Evolutionary conservation across 2,888 invertebrate species (phyloP).

Genomic region (Heliconius aoede): DNA sequence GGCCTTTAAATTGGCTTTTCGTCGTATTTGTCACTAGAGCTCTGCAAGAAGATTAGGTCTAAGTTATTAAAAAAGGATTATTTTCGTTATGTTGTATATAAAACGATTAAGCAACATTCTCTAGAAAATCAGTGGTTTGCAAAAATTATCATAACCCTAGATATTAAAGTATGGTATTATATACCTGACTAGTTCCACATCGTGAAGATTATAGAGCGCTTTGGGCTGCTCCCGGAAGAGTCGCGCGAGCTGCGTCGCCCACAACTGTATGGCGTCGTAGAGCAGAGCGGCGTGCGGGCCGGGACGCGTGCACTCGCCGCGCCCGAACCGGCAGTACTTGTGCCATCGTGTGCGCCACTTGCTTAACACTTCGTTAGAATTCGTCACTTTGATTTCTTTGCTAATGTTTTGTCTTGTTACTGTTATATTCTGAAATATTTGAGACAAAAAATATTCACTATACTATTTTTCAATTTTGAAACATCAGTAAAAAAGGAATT

Average conservation of each 20-base stretch:
- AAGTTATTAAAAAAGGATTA: neutral
- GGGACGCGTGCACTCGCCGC: constrained; percentile 46
- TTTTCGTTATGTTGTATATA: no score
- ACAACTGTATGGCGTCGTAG: constrained; percentile 68
- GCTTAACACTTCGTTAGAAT: neutral
- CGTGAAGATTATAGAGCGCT: constrained; percentile 65
- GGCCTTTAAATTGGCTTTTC: constrained; percentile 54
- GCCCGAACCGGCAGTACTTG: constrained; percentile 41
- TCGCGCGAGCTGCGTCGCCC: constrained; percentile 61
- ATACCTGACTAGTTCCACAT: constrained; percentile 57
- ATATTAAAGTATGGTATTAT: neutral
- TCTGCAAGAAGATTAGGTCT: constrained; percentile 51
- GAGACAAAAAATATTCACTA: neutral
- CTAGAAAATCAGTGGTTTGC: no score
- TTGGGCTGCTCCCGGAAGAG: constrained; percentile 55
- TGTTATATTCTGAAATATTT: constrained; percentile 21
- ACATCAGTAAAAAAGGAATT: neutral
- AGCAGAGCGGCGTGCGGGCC: constrained; percentile 64
- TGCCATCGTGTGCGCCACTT: constrained; percentile 51
- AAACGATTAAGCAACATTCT: no score
- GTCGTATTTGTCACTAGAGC: constrained; percentile 52
- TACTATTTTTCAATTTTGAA: neutral
- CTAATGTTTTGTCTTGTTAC: neutral
- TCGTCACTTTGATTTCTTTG: neutral
- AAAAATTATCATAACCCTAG: no score